These are phyloP conservation scores for Mylabris phalerata DNA, from an alignment of 1,140 invertebrate species.

Conservation along the genomic window DNA sequence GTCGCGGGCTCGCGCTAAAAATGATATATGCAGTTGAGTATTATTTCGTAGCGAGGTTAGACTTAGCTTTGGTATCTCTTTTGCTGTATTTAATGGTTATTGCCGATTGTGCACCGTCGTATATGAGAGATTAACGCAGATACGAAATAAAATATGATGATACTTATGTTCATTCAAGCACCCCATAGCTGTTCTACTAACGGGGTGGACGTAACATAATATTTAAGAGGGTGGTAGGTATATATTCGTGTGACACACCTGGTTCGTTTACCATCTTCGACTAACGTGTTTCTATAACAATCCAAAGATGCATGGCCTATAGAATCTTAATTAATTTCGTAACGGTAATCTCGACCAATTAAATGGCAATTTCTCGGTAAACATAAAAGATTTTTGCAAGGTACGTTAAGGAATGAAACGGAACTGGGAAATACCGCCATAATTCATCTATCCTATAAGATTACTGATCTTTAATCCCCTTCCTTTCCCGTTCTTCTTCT, in stretches of 20 bases:
- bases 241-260: slow-evolving; percentile 1
- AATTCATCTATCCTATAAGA: slow-evolving; percentile 60
- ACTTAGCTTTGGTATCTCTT: slow-evolving; percentile 28
- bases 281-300: slow-evolving; percentile 14
- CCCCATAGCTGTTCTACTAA: background rate
- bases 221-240: background rate
- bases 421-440: slow-evolving; percentile 46
- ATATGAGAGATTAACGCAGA: slow-evolving; percentile 31
- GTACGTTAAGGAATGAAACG: slow-evolving; percentile 42
- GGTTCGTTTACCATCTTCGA: background rate
- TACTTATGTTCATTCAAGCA: slow-evolving; percentile 16
- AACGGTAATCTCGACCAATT: slow-evolving; percentile 39
- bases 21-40: slow-evolving; percentile 28
- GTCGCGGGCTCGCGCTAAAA: slow-evolving; percentile 18
- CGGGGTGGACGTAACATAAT: slow-evolving; percentile 1
- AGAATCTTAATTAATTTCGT: slow-evolving; percentile 42
- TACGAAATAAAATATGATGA: slow-evolving; percentile 28
- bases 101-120: slow-evolving; percentile 27
- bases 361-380: slow-evolving; percentile 42
- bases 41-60: slow-evolving; percentile 30
- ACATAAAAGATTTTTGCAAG: slow-evolving; percentile 42
- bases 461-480: slow-evolving; percentile 69
- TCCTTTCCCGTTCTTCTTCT: slow-evolving; percentile 36
- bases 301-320: slow-evolving; percentile 40
- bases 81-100: slow-evolving; percentile 31